phyloP scores from a whole-genome alignment of 1,140 invertebrate genomes.

The Cydia amplana region DNA sequence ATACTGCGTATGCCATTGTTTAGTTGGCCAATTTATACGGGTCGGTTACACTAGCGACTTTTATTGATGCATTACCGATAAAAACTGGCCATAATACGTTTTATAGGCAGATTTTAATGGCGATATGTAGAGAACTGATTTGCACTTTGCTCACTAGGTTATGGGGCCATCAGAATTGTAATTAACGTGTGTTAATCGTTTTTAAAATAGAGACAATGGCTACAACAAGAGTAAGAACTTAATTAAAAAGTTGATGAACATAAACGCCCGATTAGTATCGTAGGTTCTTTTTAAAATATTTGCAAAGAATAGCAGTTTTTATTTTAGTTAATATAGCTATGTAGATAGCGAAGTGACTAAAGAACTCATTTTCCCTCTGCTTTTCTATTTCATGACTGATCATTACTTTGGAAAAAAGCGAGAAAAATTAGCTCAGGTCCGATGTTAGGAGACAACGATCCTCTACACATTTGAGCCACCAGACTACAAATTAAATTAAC shows the following conservation, averaged over 20 bases:
- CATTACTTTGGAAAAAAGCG: too few relatives aligned
- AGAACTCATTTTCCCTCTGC: too few relatives aligned
- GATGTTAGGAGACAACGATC: too few relatives aligned
- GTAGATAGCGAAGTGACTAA: too few relatives aligned
- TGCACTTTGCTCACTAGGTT: conserved; percentile 53
- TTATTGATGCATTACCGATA: conserved; percentile 79
- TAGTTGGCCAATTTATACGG: conserved; percentile 78
- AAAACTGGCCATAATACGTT: conserved; percentile 74
- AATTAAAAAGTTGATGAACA: not conserved
- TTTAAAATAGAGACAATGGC: not conserved
- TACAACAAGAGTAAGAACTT: not conserved
- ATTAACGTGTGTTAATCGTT: not conserved
- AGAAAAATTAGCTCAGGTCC: too few relatives aligned
- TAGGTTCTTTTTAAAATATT: too few relatives aligned
- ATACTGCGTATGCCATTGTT: conserved; percentile 75
- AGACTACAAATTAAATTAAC: conserved; percentile 32
- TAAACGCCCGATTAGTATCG: too few relatives aligned
- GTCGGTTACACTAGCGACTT: conserved; percentile 77
- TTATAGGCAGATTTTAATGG: conserved; percentile 75
- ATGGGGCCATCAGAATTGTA: conserved; percentile 25
- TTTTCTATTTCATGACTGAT: too few relatives aligned
- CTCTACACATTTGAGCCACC: not conserved
- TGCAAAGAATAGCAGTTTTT: too few relatives aligned
- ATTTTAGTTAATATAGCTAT: too few relatives aligned
- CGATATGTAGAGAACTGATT: conserved; percentile 62